phyloP scores from a whole-genome alignment of 2,888 invertebrate genomes.

The Drosophila buzzatii region DNA sequence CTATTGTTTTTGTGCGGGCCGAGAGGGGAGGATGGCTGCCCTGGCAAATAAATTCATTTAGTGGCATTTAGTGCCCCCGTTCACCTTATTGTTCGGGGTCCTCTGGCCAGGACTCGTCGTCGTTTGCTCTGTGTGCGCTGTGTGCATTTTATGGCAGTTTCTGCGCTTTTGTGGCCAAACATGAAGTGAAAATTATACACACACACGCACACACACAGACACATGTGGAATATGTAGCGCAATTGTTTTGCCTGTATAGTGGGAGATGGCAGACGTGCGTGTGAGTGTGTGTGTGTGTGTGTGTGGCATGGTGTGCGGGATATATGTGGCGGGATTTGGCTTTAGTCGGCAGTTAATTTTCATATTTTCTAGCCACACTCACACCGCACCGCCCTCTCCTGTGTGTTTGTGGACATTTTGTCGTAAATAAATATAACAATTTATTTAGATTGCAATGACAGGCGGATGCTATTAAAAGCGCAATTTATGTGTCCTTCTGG shows the following conservation, averaged over 20 bases:
- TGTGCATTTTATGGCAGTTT: slow-evolving; percentile 80
- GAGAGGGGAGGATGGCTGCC: slow-evolving; percentile 17
- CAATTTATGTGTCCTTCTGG: slow-evolving; percentile 72
- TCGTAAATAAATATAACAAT: slow-evolving; percentile 83
- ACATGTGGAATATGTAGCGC: slow-evolving; percentile 64
- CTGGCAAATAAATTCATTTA: slow-evolving; percentile 81
- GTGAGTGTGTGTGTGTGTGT: slow-evolving; percentile 17
- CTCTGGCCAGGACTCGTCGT: slow-evolving; percentile 41
- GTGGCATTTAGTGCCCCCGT: slow-evolving; percentile 82
- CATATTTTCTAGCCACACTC: slow-evolving; percentile 78
- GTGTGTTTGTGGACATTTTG: slow-evolving; percentile 64
- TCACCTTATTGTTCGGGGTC: slow-evolving; percentile 79
- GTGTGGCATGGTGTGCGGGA: slow-evolving; percentile 8
- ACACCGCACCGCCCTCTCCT: not conserved
- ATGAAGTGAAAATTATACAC: slow-evolving; percentile 80
- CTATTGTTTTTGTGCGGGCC: slow-evolving; percentile 34
- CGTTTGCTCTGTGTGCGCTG: slow-evolving; percentile 41
- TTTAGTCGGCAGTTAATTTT: slow-evolving; percentile 82
- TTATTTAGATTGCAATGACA: slow-evolving; percentile 83
- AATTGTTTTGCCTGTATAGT: slow-evolving; percentile 68
- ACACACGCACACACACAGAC: slow-evolving; percentile 49
- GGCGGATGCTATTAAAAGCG: slow-evolving; percentile 80
- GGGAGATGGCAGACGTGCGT: slow-evolving; percentile 20
- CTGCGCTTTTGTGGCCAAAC: slow-evolving; percentile 80
- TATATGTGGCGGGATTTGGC: slow-evolving; percentile 72